Conservation (phyloP, 35 echinoderm and acorn worm species). For the Chiridota heheva region DNA sequence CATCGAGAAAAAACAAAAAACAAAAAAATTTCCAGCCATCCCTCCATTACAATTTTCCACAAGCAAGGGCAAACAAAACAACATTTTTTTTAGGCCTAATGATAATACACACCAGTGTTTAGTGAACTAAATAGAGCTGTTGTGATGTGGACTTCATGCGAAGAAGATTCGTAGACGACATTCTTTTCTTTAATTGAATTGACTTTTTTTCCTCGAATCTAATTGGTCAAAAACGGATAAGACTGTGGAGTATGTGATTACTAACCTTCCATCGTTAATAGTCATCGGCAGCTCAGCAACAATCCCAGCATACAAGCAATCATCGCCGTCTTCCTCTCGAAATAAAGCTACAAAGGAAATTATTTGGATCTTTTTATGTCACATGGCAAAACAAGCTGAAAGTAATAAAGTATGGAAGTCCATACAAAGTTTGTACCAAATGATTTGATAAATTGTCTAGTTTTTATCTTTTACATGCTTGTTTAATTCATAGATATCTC, state of each 20-base stretch:
- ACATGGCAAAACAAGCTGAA: neutral
- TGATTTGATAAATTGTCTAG: neutral
- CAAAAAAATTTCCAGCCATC: too few relatives aligned
- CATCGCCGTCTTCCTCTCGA: conserved; percentile 51
- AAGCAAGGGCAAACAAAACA: too few relatives aligned
- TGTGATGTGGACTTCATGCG: too few relatives aligned
- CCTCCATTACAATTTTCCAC: too few relatives aligned
- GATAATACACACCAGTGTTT: too few relatives aligned
- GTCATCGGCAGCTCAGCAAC: conserved; percentile 86
- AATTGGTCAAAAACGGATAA: neutral
- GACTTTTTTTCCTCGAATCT: neutral
- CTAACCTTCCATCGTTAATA: conserved; percentile 70
- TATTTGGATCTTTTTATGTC: neutral
- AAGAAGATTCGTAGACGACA: neutral
- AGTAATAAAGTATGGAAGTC: neutral
- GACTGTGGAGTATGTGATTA: too few relatives aligned
- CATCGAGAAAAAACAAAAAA: too few relatives aligned
- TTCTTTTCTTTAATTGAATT: neutral
- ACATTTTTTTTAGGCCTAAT: too few relatives aligned
- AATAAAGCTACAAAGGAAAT: conserved; percentile 46
- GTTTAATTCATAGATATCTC: neutral
- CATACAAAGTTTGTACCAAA: neutral
- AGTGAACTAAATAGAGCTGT: too few relatives aligned
- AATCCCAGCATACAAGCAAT: conserved; percentile 85
- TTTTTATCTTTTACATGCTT: neutral